These are phyloP conservation scores for Phoenicopterus ruber DNA, from an alignment of 2,113 vertebrate species.

Conservation along the genomic window DNA sequence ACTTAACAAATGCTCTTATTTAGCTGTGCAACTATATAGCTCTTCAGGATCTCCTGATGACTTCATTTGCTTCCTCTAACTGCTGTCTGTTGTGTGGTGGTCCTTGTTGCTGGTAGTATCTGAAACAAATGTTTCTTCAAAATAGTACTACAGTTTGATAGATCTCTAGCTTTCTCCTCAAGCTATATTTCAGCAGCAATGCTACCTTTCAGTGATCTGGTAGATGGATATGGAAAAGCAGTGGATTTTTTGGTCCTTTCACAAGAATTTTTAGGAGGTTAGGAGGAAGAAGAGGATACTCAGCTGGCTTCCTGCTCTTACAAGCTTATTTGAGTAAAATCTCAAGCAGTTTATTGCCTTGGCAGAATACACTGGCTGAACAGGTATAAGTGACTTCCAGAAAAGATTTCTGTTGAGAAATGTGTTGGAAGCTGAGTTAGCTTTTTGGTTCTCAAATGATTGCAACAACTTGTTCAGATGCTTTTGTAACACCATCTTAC, in stretches of 20 bases:
- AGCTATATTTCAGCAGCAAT: background rate
- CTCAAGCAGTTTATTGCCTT: background rate
- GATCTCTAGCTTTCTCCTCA: background rate
- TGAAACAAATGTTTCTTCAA: background rate
- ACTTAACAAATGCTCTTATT: background rate
- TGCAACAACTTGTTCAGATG: background rate
- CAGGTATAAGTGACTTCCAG: background rate
- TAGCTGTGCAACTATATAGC: background rate
- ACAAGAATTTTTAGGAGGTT: background rate
- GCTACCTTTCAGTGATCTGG: background rate
- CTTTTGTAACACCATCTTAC: background rate
- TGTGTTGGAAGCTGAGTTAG: background rate
- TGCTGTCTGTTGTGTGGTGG: background rate
- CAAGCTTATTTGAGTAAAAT: background rate
- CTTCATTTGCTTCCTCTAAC: background rate
- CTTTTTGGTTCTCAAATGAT: background rate
- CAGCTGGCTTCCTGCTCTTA: background rate
- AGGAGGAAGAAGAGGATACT: background rate
- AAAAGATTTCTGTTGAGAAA: background rate
- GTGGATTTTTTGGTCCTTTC: background rate
- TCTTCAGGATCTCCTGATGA: background rate
- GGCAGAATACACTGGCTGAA: background rate
- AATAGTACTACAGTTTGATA: background rate
- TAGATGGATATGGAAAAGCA: background rate
- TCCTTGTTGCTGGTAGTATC: background rate